Evolutionary conservation across 2,888 invertebrate species (phyloP).

Genomic region (Campoletis raptor): DNA sequence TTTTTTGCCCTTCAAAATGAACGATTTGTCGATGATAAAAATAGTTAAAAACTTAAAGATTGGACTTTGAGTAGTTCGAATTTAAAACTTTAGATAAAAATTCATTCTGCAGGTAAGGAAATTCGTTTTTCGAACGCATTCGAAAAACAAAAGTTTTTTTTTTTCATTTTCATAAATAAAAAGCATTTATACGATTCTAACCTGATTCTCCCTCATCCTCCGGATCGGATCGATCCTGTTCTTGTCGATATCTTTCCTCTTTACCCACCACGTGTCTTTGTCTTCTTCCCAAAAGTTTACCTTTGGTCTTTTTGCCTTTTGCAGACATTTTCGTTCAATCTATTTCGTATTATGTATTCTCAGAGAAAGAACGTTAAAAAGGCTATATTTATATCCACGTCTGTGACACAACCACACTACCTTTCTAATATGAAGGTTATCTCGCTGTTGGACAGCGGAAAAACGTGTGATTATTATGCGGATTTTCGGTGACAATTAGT

Average conservation of each 20-base stretch:
- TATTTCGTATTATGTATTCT: not conserved
- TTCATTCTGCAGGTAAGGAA: no score
- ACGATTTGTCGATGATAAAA: not conserved
- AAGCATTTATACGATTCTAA: constrained; percentile 64
- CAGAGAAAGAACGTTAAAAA: not conserved
- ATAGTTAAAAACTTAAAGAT: not conserved
- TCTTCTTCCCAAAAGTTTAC: constrained; percentile 74
- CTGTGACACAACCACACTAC: constrained; percentile 1
- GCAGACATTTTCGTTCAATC: constrained; percentile 75
- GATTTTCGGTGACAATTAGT: not conserved
- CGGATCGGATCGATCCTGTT: constrained; percentile 79
- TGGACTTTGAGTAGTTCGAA: not conserved
- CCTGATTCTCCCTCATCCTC: constrained; percentile 77
- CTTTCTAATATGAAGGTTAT: constrained; percentile 20
- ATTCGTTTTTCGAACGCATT: no score
- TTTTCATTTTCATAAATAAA: not conserved
- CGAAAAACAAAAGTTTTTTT: not conserved
- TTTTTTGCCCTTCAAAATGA: not conserved
- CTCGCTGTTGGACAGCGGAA: not conserved
- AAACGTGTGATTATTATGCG: not conserved
- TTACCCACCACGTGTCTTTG: constrained; percentile 81
- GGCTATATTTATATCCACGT: constrained; percentile 5
- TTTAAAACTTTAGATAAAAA: not conserved
- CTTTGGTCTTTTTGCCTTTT: constrained; percentile 74
- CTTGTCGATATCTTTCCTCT: constrained; percentile 81